These are phyloP conservation scores for Tenebrosternarchus preto DNA, from an alignment of 2,113 vertebrate species.

Conservation along the genomic window DNA sequence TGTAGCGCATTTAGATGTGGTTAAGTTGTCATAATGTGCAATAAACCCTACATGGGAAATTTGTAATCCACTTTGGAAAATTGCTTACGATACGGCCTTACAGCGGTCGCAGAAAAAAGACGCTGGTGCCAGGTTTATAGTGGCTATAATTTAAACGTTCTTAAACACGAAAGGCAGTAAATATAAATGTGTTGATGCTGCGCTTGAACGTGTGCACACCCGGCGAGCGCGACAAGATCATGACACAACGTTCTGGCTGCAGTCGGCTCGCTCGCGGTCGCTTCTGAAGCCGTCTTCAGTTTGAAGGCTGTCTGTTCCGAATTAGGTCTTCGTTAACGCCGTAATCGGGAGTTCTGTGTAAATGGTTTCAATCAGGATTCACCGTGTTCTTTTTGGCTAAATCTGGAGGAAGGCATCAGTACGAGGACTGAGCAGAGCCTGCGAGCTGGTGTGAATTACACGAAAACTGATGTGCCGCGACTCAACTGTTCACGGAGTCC, in stretches of 20 bases:
- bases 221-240: constrained; percentile 55
- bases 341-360: constrained; percentile 85
- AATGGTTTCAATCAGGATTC: constrained; percentile 86
- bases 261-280: constrained; percentile 66
- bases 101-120: constrained; percentile 76
- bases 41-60: constrained; percentile 81
- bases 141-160: constrained; percentile 89
- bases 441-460: constrained; percentile 75
- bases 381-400: constrained; percentile 86
- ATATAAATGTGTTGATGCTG: constrained; percentile 78
- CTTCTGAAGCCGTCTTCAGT: constrained; percentile 78
- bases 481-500: constrained; percentile 32
- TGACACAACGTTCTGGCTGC: no score
- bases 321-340: constrained; percentile 84
- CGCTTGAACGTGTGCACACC: constrained; percentile 71
- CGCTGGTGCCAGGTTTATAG: constrained; percentile 77
- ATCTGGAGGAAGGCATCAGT: constrained; percentile 84
- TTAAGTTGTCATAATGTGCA: constrained; percentile 82
- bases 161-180: constrained; percentile 83
- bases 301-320: constrained; percentile 82
- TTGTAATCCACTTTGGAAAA: constrained; percentile 84
- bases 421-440: constrained; percentile 84
- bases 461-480: constrained; percentile 42
- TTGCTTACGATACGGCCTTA: constrained; percentile 79
- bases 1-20: constrained; percentile 80